Evolutionary conservation across 1,140 invertebrate genomes (phyloP).

Genomic region (Drosophila hydei): DNA sequence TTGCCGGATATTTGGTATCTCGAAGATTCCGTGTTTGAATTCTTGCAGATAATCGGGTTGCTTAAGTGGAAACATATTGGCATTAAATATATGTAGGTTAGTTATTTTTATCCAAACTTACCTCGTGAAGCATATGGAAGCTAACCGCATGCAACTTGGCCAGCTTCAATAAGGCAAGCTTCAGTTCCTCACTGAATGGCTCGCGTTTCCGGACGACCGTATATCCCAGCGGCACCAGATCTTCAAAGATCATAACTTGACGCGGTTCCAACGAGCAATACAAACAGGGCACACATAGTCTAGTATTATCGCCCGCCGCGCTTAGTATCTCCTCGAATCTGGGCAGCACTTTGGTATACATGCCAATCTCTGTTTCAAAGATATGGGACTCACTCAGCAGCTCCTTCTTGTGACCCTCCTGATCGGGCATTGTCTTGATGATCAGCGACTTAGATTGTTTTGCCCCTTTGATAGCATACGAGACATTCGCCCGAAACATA

Average conservation of each 20-base stretch:
- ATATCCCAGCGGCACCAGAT: slow-evolving; percentile 57
- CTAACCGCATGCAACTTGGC: slow-evolving; percentile 72
- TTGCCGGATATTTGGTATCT: slow-evolving; percentile 26
- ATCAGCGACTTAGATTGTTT: slow-evolving; percentile 55
- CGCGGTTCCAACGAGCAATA: slow-evolving; percentile 52
- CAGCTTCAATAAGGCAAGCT: slow-evolving; percentile 42
- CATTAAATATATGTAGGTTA: background rate
- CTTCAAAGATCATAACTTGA: slow-evolving; percentile 65
- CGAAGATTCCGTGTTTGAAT: slow-evolving; percentile 53
- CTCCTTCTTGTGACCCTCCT: slow-evolving; percentile 69
- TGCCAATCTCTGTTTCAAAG: slow-evolving; percentile 67
- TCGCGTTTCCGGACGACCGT: slow-evolving; percentile 46
- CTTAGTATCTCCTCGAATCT: slow-evolving; percentile 63
- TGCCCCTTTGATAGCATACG: slow-evolving; percentile 10
- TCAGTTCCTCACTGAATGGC: slow-evolving; percentile 37
- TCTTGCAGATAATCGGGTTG: slow-evolving; percentile 41
- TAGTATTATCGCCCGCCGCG: slow-evolving; percentile 43
- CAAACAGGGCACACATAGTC: slow-evolving; percentile 44
- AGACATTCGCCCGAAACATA: slow-evolving; percentile 61
- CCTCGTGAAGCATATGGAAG: slow-evolving; percentile 51
- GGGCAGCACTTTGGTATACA: slow-evolving; percentile 64
- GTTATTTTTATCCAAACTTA: background rate
- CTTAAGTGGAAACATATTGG: background rate
- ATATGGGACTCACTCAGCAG: slow-evolving; percentile 43
- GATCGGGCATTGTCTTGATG: slow-evolving; percentile 73